Percentiles rank a stretch among this genome's conserved stretches.
Evolutionary conservation across 92 coral and sea anemone species (phyloP).

Genomic region (Bergia puertoricense): DNA sequence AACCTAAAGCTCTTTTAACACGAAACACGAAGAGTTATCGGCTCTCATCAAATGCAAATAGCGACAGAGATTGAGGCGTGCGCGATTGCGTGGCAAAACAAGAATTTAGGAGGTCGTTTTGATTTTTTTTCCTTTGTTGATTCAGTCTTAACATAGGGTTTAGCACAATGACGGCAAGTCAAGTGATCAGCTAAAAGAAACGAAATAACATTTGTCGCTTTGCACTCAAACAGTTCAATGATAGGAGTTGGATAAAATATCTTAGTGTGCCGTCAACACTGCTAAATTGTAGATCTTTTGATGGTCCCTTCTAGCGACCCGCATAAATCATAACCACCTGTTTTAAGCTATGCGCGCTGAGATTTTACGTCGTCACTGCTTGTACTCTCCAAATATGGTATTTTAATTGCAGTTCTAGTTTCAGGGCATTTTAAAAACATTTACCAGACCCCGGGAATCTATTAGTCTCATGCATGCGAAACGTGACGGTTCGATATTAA

Average conservation of each 20-base stretch:
- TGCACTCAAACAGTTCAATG: slow-evolving; percentile 37
- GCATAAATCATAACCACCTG: slow-evolving; percentile 1
- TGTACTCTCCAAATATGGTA: slow-evolving; percentile 45
- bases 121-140: slow-evolving; percentile 19
- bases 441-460: slow-evolving; percentile 47
- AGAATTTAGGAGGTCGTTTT: slow-evolving; percentile 28
- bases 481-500: slow-evolving; percentile 1
- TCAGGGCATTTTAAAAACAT: slow-evolving; percentile 43
- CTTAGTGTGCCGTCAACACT: slow-evolving; percentile 26
- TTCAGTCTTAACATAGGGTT: slow-evolving; percentile 25
- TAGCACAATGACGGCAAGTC: slow-evolving; percentile 22
- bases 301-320: slow-evolving; percentile 13
- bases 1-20: slow-evolving; percentile 34
- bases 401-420: slow-evolving; percentile 47
- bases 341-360: slow-evolving; percentile 13
- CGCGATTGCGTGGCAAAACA: slow-evolving; percentile 32
- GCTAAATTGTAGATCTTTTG: slow-evolving; percentile 27
- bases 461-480: slow-evolving; percentile 47
- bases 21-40: slow-evolving; percentile 28
- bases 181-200: slow-evolving; percentile 16
- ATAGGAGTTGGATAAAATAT: slow-evolving; percentile 21
- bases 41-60: background rate
- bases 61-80: background rate
- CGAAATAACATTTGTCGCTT: slow-evolving; percentile 32
- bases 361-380: background rate